Evolutionary conservation across 2,888 invertebrate species (phyloP), one percentile per base, ranked within the genome.

Genomic region (Theretra japonica): DNA sequence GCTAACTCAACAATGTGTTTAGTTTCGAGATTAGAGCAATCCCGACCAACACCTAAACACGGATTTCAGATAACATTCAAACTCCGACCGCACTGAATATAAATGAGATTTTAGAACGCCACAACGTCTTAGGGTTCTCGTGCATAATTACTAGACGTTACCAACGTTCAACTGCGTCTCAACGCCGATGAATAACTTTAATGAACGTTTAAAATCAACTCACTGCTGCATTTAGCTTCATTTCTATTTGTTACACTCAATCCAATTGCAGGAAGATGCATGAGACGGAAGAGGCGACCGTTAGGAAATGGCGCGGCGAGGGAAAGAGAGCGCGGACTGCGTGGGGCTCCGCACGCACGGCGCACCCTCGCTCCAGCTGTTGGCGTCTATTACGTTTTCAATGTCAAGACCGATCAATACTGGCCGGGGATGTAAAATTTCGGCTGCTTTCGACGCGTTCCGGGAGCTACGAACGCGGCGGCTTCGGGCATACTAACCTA

Each of bases 361-460:
- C 92, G 89, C 91, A 88, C 92, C 92, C 92, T 86, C 83, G 80
- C 85, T 84, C 89, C 94, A 94, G 94, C 94, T 93, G 94, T 92
- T 94, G 88, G 89, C 89, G 88, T 90, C 90, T 90, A 92, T 91
- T 89, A 88, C 90, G 84, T 91, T 93, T 95, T 93, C 94, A 94
- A 94, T 94, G 94, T 94, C 95, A 94, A 93, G 93, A 87, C 87
- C 93, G 94, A 95, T 94, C 95, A 92, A 94, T 94, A 94, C 84
- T 83, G 82, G 86, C 89, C 90, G 88, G 91, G 93, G 91, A 90
- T 90, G 93, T 92, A 91, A 91, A 90, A 92, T 91, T 91, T 94
- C 94, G 94, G 93, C 81, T 85, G 86, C 83, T 86, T 86, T 92
- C 94, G 94, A 89, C 83, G 83, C 76, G 87, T 92, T 93, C 93